Evolutionary conservation across 1,140 invertebrate genomes (phyloP).

Genomic region (Sitodiplosis mosellana): DNA sequence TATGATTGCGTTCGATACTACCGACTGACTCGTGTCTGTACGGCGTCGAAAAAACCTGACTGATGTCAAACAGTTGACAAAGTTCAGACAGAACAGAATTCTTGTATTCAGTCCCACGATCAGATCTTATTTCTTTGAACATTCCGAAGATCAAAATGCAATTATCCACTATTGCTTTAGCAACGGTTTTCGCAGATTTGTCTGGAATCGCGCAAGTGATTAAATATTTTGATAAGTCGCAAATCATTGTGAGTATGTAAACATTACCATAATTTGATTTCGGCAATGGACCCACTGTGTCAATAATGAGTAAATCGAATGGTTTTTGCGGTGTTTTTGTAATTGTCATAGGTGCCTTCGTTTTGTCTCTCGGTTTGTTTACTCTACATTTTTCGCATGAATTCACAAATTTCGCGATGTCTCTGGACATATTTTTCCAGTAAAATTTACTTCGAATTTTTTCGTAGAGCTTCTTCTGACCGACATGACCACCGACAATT

Average conservation of each 20-base stretch:
- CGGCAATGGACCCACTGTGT: slow-evolving; percentile 6
- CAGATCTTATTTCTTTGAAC: background rate
- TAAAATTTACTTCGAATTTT: background rate
- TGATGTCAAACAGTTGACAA: background rate
- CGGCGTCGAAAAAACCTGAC: background rate
- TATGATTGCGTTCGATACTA: background rate
- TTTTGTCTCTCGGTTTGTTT: background rate
- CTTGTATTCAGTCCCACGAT: background rate
- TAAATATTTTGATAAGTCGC: slow-evolving; percentile 1
- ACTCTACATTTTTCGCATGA: background rate
- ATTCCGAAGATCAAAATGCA: background rate
- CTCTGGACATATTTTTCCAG: background rate
- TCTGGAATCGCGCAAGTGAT: background rate
- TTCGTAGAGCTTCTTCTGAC: background rate
- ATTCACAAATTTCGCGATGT: background rate
- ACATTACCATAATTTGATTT: slow-evolving; percentile 4
- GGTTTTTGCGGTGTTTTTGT: slow-evolving; percentile 7
- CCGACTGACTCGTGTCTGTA: background rate
- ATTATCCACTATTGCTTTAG: background rate
- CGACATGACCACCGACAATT: background rate
- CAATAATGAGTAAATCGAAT: slow-evolving; percentile 7
- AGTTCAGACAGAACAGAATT: background rate
- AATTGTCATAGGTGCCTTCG: slow-evolving; percentile 7
- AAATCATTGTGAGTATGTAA: slow-evolving; percentile 6
- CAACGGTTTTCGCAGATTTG: background rate